Conservation (phyloP, 2,113 vertebrate genomes). For the Kryptolebias marmoratus region DNA sequence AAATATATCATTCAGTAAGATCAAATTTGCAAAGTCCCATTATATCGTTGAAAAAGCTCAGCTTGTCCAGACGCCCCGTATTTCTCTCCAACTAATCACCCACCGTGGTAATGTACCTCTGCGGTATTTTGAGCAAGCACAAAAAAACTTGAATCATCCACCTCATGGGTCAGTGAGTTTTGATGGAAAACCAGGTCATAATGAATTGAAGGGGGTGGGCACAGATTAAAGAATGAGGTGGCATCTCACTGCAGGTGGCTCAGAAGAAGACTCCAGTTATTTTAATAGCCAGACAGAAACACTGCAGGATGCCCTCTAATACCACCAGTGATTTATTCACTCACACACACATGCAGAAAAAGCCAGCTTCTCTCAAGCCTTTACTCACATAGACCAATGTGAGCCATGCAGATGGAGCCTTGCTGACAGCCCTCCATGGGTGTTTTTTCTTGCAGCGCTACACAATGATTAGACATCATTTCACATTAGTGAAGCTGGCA, state of each 20-base stretch:
- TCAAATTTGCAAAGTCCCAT: not conserved
- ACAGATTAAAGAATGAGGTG: slow-evolving; percentile 51
- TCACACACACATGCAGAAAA: slow-evolving; percentile 19
- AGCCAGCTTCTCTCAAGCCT: not conserved
- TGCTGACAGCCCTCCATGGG: slow-evolving; percentile 18
- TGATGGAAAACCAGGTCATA: slow-evolving; percentile 48
- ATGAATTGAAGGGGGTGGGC: slow-evolving; percentile 21
- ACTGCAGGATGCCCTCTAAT: slow-evolving; percentile 49
- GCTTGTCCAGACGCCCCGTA: too few species aligned
- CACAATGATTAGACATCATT: slow-evolving; percentile 51
- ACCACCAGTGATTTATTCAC: slow-evolving; percentile 48
- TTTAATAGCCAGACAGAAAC: slow-evolving; percentile 65
- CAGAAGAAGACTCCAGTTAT: slow-evolving; percentile 55
- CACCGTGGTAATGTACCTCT: not conserved
- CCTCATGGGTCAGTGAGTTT: slow-evolving; percentile 45
- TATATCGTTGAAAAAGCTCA: not conserved
- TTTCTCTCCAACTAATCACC: not conserved
- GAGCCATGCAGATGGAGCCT: slow-evolving; percentile 3
- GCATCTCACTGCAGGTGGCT: slow-evolving; percentile 41
- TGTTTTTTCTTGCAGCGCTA: slow-evolving; percentile 39
- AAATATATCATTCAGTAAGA: too few species aligned
- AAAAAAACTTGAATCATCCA: slow-evolving; percentile 9
- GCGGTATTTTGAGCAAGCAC: not conserved
- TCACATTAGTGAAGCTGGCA: slow-evolving; percentile 31
- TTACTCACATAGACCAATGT: slow-evolving; percentile 14